Conservation (phyloP, 2,797 vertebrate genomes). For the Antrozous pallidus region DNA sequence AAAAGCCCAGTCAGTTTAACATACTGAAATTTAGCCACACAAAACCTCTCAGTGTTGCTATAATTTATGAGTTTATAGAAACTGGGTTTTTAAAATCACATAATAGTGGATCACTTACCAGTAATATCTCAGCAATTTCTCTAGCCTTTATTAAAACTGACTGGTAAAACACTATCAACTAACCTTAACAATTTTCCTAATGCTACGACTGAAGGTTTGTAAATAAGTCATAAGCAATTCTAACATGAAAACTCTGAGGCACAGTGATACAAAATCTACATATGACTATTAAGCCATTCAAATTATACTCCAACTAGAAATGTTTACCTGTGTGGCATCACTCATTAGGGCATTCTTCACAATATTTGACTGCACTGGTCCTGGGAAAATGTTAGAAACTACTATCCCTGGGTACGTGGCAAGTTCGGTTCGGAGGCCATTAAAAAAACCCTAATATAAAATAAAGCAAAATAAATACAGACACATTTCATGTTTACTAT, state of each 20-base stretch:
- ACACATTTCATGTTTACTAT: not conserved
- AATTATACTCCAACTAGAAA: not conserved
- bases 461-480: not conserved
- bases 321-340: slow-evolving; percentile 87
- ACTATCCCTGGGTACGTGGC: slow-evolving; percentile 88
- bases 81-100: not conserved
- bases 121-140: not conserved
- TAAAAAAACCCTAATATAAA: slow-evolving; percentile 92
- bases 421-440: slow-evolving; percentile 90
- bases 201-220: not conserved
- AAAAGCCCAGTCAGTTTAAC: not conserved
- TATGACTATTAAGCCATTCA: slow-evolving; percentile 17
- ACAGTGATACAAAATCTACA: not conserved
- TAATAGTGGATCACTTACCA: not conserved
- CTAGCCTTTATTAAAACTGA: slow-evolving; percentile 14
- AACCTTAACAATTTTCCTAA: not conserved
- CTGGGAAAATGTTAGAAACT: slow-evolving; percentile 91
- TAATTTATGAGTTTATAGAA: not conserved
- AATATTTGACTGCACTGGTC: slow-evolving; percentile 92
- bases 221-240: slow-evolving; percentile 12
- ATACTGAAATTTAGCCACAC: not conserved
- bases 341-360: slow-evolving; percentile 90
- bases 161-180: not conserved
- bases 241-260: not conserved
- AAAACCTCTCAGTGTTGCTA: not conserved